Conservation (phyloP, 2,797 vertebrate genomes). For the Pangasius sanitwongsei region DNA sequence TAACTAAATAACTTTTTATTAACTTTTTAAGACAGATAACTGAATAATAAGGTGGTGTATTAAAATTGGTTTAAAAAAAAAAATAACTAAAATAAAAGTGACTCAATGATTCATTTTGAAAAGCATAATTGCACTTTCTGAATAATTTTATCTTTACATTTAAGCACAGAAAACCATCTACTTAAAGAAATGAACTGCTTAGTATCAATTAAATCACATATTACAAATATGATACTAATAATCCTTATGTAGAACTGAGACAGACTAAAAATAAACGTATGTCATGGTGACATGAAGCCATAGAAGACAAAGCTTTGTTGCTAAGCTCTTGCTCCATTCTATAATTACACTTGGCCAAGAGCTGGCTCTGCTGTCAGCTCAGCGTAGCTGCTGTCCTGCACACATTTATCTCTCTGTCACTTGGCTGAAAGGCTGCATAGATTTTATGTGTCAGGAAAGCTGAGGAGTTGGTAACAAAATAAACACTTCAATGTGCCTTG, state of each 20-base stretch:
- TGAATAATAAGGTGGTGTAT: background rate
- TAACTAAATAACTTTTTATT: background rate
- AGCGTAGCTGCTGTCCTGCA: constrained; percentile 30
- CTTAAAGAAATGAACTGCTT: background rate
- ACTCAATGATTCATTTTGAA: background rate
- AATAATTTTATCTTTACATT: background rate
- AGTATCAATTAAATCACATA: background rate
- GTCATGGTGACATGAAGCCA: constrained; percentile 14
- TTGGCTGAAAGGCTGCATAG: constrained; percentile 29
- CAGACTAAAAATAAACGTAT: constrained; percentile 5
- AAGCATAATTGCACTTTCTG: background rate
- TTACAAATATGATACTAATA: background rate
- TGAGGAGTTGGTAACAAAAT: constrained; percentile 26
- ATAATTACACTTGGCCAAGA: constrained; percentile 42
- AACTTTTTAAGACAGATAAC: background rate
- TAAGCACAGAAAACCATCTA: background rate
- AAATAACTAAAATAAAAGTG: background rate
- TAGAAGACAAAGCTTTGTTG: constrained; percentile 32
- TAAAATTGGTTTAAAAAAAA: background rate
- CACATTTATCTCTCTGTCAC: constrained; percentile 57
- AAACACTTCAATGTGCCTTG: constrained; percentile 1
- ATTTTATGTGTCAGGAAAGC: constrained; percentile 49
- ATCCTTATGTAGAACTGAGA: background rate
- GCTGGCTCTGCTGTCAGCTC: constrained; percentile 40
- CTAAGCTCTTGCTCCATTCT: constrained; percentile 33